Conservation (phyloP, 92 coral and sea anemone species). For the Phenganax marumi region DNA sequence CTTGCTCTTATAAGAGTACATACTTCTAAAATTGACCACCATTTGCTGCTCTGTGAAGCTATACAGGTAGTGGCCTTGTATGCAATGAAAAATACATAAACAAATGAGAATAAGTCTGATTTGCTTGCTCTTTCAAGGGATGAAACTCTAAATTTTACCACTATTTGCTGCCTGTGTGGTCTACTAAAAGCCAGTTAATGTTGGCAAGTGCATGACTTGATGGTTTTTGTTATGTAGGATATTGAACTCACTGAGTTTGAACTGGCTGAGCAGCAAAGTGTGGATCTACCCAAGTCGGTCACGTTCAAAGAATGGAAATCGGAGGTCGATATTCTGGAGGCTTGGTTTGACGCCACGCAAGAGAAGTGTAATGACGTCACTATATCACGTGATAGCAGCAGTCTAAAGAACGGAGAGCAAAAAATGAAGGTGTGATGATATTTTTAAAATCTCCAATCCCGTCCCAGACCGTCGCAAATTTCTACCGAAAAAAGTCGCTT, state of each 20-base stretch:
- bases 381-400: slow-evolving; percentile 3
- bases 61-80: too few relatives aligned
- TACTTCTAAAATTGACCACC: too few relatives aligned
- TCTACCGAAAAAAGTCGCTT: too few relatives aligned
- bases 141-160: too few relatives aligned
- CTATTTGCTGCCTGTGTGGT: not conserved
- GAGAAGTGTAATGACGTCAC: slow-evolving; percentile 15
- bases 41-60: too few relatives aligned
- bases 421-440: not conserved
- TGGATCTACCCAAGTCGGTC: slow-evolving; percentile 18
- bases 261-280: slow-evolving; percentile 24
- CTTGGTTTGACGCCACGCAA: slow-evolving; percentile 16
- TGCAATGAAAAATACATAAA: too few relatives aligned
- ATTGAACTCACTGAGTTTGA: slow-evolving; percentile 21
- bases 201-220: not conserved
- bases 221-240: not conserved
- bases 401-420: slow-evolving; percentile 21
- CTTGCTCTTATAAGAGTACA: too few relatives aligned
- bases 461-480: too few relatives aligned
- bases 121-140: too few relatives aligned
- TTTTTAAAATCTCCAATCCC: not conserved
- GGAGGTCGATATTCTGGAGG: not conserved
- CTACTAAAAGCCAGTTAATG: not conserved
- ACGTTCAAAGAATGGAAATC: slow-evolving; percentile 37
- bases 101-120: too few relatives aligned